Base-by-base conservation (phyloP, 2,888 invertebrate genomes). In the Pollenia angustigena region DNA sequence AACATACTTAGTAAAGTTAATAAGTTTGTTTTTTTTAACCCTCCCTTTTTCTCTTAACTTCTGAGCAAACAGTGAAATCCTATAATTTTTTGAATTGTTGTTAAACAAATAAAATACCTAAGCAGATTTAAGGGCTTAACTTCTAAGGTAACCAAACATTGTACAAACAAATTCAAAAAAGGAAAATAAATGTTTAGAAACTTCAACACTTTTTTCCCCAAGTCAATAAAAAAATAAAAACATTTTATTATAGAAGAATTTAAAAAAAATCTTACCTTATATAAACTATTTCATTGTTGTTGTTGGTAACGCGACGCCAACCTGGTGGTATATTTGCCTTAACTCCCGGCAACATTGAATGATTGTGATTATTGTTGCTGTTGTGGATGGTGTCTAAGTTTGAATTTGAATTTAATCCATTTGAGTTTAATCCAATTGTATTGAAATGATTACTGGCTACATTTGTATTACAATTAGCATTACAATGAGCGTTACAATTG, bases 241-340 rank as follows among this genome's bases (percentile, higher is more conserved):
- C 18, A 23, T 64, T 11, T 12, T 18, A 14, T 18, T n/a, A 14
- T 16, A 42, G 32, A 54, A 79, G 18, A 12, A 44, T 69, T 32
- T 11, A 9, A n/a, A 12, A 32, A 62, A 6, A 42, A 16, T 93
- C 94, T 94, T 92, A 97, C 97, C 97, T 97, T 93, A 96, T 95
- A 94, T 97, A 97, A 91, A 96, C 95, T 93, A 97, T 94, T 93
- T 95, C 95, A 90, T 96, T 96, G 93, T 96, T 84, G 56, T 84
- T 95, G 92, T 95, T 95, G 90, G 95, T 94, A 89, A 96, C 94
- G 92, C 97, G 94, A 93, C 96, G 96, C 97, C 97, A 97, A 88
- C 97, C 97, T 90, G 95, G 95, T 89, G 97, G 97, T 91, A 96
- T 95, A 90, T 95, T 93, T 85, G 93, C 91, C 89, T 94, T 93